A percentile compares a stretch with the other conserved stretches of the same genome.
Conservation (phyloP, 2,888 invertebrate genomes). For the Xestoiulus laeticollis region DNA sequence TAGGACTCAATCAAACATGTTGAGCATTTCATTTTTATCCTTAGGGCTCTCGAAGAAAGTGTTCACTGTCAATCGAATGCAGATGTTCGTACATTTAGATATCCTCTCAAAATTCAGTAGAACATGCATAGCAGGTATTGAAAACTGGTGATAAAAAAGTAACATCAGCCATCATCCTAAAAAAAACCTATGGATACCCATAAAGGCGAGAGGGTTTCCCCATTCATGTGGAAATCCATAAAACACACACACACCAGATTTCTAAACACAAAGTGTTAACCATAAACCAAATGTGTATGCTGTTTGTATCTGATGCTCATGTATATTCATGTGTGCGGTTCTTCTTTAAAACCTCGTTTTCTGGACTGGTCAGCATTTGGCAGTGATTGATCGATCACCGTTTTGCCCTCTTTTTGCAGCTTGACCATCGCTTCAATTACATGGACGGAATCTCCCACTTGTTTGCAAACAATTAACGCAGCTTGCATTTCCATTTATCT, state of each 20-base stretch:
- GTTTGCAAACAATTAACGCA: slow-evolving; percentile 34
- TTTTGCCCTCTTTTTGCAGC: background rate
- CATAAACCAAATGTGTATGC: background rate
- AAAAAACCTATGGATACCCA: background rate
- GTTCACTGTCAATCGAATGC: background rate
- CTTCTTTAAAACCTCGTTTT: background rate
- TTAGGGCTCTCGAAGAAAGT: background rate
- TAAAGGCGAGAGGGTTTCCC: background rate
- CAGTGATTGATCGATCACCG: slow-evolving; percentile 34
- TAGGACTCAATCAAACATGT: background rate
- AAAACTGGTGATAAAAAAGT: background rate
- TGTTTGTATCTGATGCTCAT: background rate
- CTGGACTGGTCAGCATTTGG: slow-evolving; percentile 19
- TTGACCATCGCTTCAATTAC: background rate
- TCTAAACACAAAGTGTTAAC: background rate
- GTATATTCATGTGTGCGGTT: background rate
- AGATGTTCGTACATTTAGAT: background rate
- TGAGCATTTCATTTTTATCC: background rate
- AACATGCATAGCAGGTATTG: background rate
- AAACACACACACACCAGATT: background rate
- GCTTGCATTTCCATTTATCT: background rate
- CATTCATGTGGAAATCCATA: background rate
- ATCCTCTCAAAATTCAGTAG: background rate
- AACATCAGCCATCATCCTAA: background rate
- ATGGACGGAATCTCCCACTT: background rate